These are phyloP conservation scores for Antheraea mylitta DNA, from an alignment of 1,140 invertebrate genomes.

Conservation along the genomic window DNA sequence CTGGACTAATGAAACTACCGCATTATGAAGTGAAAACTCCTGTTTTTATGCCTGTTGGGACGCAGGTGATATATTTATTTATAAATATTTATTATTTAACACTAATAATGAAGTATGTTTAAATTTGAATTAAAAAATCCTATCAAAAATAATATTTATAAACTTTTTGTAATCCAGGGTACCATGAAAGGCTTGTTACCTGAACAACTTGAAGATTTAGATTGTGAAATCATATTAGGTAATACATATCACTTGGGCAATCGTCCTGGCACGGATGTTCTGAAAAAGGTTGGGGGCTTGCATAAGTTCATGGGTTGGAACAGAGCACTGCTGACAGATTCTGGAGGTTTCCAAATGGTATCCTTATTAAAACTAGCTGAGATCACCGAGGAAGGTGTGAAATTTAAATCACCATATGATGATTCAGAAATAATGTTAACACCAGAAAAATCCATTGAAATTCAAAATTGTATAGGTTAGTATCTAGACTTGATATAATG, in stretches of 20 bases:
- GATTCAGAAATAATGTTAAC: slow-evolving; percentile 92
- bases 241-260: slow-evolving; percentile 99
- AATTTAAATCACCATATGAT: slow-evolving; percentile 96
- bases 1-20: slow-evolving; percentile 88
- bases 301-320: slow-evolving; percentile 99
- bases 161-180: slow-evolving; percentile 81
- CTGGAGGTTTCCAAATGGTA: slow-evolving; percentile 99
- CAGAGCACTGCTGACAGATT: slow-evolving; percentile 94
- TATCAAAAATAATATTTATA: slow-evolving; percentile 12
- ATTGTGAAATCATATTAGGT: slow-evolving; percentile 96
- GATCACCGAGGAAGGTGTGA: slow-evolving; percentile 97
- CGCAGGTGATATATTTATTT: slow-evolving; percentile 85
- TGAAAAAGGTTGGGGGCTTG: slow-evolving; percentile 93
- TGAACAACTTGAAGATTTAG: slow-evolving; percentile 92
- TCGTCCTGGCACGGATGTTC: slow-evolving; percentile 91
- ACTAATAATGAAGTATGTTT: not conserved
- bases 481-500: not conserved
- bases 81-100: not conserved
- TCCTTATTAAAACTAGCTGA: slow-evolving; percentile 95
- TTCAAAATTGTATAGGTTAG: slow-evolving; percentile 94
- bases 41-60: slow-evolving; percentile 98
- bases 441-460: slow-evolving; percentile 97
- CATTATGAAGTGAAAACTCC: slow-evolving; percentile 94
- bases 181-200: slow-evolving; percentile 97
- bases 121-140: too few species aligned